phyloP scores from a whole-genome alignment of 2,888 invertebrate genomes.

The Acronicta alni region DNA sequence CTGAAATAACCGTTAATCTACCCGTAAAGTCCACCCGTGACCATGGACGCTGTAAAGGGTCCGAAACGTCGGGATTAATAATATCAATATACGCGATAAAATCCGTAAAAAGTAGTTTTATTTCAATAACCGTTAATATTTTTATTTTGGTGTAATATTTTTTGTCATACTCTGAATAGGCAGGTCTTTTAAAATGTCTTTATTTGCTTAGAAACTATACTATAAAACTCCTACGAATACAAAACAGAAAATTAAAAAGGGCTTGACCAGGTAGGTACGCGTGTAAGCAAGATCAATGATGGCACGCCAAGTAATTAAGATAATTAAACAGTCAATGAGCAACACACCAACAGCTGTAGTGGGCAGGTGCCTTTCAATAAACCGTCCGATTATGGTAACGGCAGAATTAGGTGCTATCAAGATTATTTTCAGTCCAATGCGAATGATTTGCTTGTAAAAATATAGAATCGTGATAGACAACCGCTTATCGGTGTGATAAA shows the following conservation, averaged over 20 bases:
- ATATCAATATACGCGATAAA: too few relatives aligned
- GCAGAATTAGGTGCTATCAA: conserved; percentile 25
- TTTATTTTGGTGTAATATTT: too few relatives aligned
- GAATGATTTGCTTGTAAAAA: conserved; percentile 36
- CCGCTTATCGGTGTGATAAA: conserved; percentile 28
- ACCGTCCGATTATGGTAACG: conserved; percentile 34
- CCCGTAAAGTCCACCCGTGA: too few relatives aligned
- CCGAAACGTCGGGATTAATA: too few relatives aligned
- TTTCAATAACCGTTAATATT: too few relatives aligned
- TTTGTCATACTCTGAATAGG: too few relatives aligned
- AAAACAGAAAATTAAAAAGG: conserved; percentile 22
- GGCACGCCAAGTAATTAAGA: conserved; percentile 58
- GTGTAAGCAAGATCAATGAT: conserved; percentile 39
- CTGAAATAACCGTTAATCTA: too few relatives aligned
- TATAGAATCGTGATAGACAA: conserved; percentile 44
- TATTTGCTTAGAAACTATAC: conserved; percentile 4
- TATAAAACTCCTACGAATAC: conserved; percentile 15
- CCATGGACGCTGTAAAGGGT: too few relatives aligned
- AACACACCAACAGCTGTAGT: conserved; percentile 63
- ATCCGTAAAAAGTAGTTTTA: too few relatives aligned
- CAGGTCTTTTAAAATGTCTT: not conserved
- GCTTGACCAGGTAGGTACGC: conserved; percentile 9
- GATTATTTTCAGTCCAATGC: conserved; percentile 32
- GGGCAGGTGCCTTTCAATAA: conserved; percentile 62
- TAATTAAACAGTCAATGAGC: conserved; percentile 64